A percentile compares a stretch with the other conserved stretches of the same genome.
Conservation (phyloP, 1,140 invertebrate genomes). For the Pogonomyrmex californicus region DNA sequence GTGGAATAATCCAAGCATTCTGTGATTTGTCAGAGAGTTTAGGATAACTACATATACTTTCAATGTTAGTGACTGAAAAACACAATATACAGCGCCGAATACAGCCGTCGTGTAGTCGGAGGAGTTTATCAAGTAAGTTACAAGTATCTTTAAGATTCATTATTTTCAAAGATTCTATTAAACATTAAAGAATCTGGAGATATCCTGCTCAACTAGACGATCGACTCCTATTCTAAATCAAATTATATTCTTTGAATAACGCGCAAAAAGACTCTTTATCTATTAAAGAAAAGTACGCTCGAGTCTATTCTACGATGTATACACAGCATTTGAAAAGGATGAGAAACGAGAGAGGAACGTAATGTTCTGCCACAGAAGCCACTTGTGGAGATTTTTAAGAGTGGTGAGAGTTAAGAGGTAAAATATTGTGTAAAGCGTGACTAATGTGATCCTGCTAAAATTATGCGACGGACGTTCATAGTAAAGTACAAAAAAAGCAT, state of each 20-base stretch:
- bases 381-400: background rate
- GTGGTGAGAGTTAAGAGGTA: slow-evolving; percentile 31
- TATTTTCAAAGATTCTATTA: slow-evolving; percentile 29
- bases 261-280: background rate
- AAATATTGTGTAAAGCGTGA: slow-evolving; percentile 54
- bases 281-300: slow-evolving; percentile 33
- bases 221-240: slow-evolving; percentile 34
- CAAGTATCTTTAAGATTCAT: slow-evolving; percentile 34
- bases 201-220: slow-evolving; percentile 27
- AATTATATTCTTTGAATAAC: slow-evolving; percentile 17
- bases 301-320: slow-evolving; percentile 40
- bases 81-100: slow-evolving; percentile 39
- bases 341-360: slow-evolving; percentile 46
- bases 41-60: slow-evolving; percentile 43
- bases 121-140: slow-evolving; percentile 37
- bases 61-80: slow-evolving; percentile 39
- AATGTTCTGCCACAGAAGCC: background rate
- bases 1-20: slow-evolving; percentile 37
- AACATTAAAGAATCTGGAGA: slow-evolving; percentile 43
- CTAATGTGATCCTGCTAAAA: slow-evolving; percentile 63
- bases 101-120: slow-evolving; percentile 43
- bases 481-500: slow-evolving; percentile 64
- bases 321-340: slow-evolving; percentile 29
- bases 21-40: slow-evolving; percentile 31
- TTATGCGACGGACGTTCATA: slow-evolving; percentile 48